Conservation (phyloP, 2,113 vertebrate genomes). For the Pituophis catenifer region DNA sequence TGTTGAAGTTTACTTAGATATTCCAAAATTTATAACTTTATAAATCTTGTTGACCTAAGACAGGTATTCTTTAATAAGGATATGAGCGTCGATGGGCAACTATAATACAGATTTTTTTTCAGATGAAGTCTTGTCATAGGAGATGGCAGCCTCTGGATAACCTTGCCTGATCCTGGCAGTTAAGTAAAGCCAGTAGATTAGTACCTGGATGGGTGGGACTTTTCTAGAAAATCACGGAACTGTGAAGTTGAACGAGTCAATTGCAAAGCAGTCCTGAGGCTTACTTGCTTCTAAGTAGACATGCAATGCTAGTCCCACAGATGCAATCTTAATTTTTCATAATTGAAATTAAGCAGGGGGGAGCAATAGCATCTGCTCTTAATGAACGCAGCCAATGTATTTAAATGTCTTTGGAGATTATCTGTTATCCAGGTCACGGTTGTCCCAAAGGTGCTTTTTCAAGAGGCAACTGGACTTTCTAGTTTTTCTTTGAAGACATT, state of each 20-base stretch:
- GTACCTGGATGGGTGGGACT: neutral
- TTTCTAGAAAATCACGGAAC: neutral
- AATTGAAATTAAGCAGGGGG: neutral
- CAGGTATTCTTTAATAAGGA: neutral
- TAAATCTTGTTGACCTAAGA: neutral
- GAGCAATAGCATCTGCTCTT: neutral
- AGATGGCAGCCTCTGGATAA: neutral
- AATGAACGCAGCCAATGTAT: neutral
- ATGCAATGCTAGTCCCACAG: neutral
- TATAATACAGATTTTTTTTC: neutral
- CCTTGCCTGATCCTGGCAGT: neutral
- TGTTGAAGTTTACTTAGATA: neutral
- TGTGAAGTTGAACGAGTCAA: neutral
- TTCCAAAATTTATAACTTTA: neutral
- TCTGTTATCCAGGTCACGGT: too few species aligned
- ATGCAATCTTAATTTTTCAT: neutral
- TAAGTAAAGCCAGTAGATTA: neutral
- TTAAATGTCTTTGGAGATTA: neutral
- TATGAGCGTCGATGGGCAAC: neutral
- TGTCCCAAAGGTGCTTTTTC: too few species aligned
- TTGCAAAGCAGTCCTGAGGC: neutral
- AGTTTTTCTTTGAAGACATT: too few species aligned
- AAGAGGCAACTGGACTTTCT: too few species aligned
- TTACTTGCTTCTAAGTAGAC: neutral
- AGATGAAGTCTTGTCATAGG: neutral